Conservation (phyloP, 2,797 vertebrate species). For the Sphenopsis melanotis region DNA sequence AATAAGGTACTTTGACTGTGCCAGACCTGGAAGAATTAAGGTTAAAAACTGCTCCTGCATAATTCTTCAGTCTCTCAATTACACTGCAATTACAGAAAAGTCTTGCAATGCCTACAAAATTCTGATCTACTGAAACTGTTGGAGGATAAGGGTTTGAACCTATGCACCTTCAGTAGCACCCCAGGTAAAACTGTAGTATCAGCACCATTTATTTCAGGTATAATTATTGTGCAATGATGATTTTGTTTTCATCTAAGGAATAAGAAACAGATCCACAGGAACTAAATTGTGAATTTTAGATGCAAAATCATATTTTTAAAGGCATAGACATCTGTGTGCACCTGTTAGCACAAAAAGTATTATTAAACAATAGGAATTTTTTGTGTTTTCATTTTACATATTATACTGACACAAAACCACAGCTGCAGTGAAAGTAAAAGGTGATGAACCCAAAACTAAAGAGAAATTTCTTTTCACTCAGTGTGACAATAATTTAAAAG, state of each 20-base stretch:
- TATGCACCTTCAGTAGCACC: not conserved
- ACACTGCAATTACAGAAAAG: not conserved
- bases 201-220: not conserved
- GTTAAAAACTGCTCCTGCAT: not conserved
- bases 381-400: not conserved
- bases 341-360: not conserved
- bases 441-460: not conserved
- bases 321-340: not conserved
- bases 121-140: not conserved
- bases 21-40: not conserved
- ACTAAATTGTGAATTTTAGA: not conserved
- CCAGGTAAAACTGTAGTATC: not conserved
- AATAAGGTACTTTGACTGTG: not conserved
- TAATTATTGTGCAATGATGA: not conserved
- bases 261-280: not conserved
- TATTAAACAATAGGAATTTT: not conserved
- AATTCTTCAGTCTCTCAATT: not conserved
- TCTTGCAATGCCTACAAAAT: not conserved
- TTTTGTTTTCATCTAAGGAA: slow-evolving; percentile 6
- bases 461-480: not conserved
- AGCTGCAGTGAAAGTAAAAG: not conserved
- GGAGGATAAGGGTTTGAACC: not conserved
- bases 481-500: not conserved
- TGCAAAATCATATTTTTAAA: not conserved
- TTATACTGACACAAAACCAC: not conserved